These are phyloP conservation scores for Alfaro cultratus DNA, from an alignment of 2,797 vertebrate genomes.

Conservation along the genomic window DNA sequence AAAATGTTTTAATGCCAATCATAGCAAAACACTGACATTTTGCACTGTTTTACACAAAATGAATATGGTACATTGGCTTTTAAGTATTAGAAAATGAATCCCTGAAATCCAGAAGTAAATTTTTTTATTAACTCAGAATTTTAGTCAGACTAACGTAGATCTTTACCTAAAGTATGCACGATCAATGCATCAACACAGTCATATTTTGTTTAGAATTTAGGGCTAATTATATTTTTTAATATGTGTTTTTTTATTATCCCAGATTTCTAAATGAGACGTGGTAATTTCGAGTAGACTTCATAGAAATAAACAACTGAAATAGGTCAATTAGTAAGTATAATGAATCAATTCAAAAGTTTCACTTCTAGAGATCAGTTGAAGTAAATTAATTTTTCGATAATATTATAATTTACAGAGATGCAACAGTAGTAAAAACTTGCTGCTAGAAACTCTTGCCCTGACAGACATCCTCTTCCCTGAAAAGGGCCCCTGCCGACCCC, in stretches of 20 bases:
- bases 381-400: neutral
- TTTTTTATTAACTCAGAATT: too few relatives aligned
- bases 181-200: neutral
- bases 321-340: too few relatives aligned
- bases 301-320: too few relatives aligned
- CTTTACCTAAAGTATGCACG: neutral
- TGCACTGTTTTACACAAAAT: neutral
- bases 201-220: neutral
- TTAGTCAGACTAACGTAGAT: neutral
- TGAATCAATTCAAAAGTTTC: neutral
- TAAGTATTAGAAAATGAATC: neutral
- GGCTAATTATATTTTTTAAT: neutral
- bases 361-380: neutral
- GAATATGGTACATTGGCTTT: neutral
- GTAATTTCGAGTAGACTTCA: neutral
- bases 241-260: neutral
- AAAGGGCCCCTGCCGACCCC: constrained; percentile 9
- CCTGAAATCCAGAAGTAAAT: neutral
- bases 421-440: neutral
- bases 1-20: neutral
- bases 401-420: neutral
- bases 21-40: neutral
- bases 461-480: neutral
- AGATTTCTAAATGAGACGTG: neutral
- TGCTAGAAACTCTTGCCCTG: neutral